Percentiles rank a stretch among this genome's conserved stretches.
phyloP scores from a whole-genome alignment of 1,140 invertebrate genomes.

The Brachionus sp. region DNA sequence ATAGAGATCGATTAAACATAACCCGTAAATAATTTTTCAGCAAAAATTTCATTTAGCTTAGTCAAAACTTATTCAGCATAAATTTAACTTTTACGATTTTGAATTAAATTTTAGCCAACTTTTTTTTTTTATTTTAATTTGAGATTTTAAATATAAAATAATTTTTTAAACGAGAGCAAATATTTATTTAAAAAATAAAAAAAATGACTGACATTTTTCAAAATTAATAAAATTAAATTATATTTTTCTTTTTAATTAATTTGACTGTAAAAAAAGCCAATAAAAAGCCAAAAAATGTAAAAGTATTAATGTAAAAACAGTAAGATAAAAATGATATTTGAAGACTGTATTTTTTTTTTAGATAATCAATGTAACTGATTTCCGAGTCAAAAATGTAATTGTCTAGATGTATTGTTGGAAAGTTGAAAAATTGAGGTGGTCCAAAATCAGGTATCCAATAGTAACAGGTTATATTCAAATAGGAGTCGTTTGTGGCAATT shows the following conservation, averaged over 20 bases:
- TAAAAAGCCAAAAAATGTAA: neutral
- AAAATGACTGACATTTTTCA: too few species aligned
- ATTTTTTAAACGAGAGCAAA: neutral
- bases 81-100: too few species aligned
- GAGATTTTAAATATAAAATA: too few species aligned
- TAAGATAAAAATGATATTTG: neutral
- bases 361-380: neutral
- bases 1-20: too few species aligned
- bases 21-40: too few species aligned
- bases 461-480: slow-evolving; percentile 3
- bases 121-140: too few species aligned
- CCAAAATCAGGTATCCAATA: neutral
- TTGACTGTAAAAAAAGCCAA: neutral
- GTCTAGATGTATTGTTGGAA: neutral
- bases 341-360: neutral
- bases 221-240: too few species aligned
- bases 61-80: too few species aligned
- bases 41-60: too few species aligned
- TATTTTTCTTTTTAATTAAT: neutral
- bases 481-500: neutral
- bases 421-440: neutral
- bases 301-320: neutral
- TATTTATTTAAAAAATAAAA: neutral
- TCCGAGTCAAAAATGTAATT: neutral
- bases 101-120: too few species aligned